Conservation (phyloP, 2,113 vertebrate genomes). For the Semnornis frantzii region DNA sequence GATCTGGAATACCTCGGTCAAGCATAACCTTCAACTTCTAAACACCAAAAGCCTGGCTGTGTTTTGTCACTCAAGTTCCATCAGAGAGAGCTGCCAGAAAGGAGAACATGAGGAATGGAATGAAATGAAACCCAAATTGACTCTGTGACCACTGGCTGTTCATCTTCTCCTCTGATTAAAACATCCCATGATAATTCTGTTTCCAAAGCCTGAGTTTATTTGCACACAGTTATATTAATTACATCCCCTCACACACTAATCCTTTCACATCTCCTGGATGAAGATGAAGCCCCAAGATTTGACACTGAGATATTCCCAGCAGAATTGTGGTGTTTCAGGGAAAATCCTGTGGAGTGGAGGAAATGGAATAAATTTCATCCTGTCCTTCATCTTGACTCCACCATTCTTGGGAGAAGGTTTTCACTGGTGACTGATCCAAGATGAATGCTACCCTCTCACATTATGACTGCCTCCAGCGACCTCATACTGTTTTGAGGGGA, state of each 20-base stretch:
- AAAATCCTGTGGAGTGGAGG: not conserved
- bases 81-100: slow-evolving; percentile 71
- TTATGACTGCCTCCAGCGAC: accelerated
- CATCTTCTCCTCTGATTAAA: slow-evolving; percentile 75
- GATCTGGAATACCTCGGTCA: not conserved
- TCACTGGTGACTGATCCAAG: not conserved
- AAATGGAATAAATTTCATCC: not conserved
- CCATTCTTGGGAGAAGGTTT: not conserved
- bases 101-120: slow-evolving; percentile 37
- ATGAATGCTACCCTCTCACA: not conserved
- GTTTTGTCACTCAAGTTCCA: slow-evolving; percentile 74
- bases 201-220: slow-evolving; percentile 43
- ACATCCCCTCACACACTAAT: slow-evolving; percentile 77
- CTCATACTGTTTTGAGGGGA: not conserved
- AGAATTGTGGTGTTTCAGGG: accelerated
- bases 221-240: slow-evolving; percentile 82
- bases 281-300: slow-evolving; percentile 4
- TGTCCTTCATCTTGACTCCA: not conserved
- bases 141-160: slow-evolving; percentile 78
- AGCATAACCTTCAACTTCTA: not conserved
- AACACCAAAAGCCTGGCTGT: not conserved
- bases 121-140: slow-evolving; percentile 86
- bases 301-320: not conserved
- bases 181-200: slow-evolving; percentile 39
- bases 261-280: slow-evolving; percentile 63